Evolutionary conservation across 1,140 invertebrate species (phyloP).

Genomic region (Drepana arcuata): DNA sequence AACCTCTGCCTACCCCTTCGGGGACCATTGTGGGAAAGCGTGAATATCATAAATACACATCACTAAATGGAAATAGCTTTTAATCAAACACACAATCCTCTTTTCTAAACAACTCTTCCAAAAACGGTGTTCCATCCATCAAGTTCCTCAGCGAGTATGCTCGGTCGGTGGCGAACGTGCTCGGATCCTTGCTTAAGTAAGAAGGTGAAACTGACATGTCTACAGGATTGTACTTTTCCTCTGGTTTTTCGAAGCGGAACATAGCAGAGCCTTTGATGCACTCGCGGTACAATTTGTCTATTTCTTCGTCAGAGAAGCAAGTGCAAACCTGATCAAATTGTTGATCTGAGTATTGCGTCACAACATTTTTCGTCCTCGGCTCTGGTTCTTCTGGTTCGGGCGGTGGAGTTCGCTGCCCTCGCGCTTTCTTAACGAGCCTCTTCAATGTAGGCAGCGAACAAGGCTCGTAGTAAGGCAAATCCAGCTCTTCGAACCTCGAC

Average conservation of each 20-base stretch:
- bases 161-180: slow-evolving; percentile 12
- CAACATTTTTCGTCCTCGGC: slow-evolving; percentile 29
- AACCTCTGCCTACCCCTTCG: too few species aligned
- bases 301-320: slow-evolving; percentile 39
- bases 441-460: slow-evolving; percentile 36
- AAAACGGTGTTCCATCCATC: slow-evolving; percentile 10
- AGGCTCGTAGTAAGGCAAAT: slow-evolving; percentile 40
- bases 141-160: slow-evolving; percentile 19
- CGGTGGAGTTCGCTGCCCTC: slow-evolving; percentile 12
- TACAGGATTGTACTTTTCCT: slow-evolving; percentile 21
- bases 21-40: too few species aligned
- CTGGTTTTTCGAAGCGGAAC: slow-evolving; percentile 5
- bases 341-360: slow-evolving; percentile 40
- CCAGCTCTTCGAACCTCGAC: slow-evolving; percentile 31
- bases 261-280: slow-evolving; percentile 15
- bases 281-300: slow-evolving; percentile 21
- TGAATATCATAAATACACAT: background rate
- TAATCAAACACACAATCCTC: slow-evolving; percentile 6
- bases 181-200: slow-evolving; percentile 12
- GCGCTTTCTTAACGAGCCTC: slow-evolving; percentile 28
- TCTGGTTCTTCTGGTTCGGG: slow-evolving; percentile 8
- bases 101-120: slow-evolving; percentile 20
- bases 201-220: slow-evolving; percentile 20
- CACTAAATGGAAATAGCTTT: background rate
- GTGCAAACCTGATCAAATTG: slow-evolving; percentile 40